Base-by-base conservation (phyloP, 2,888 invertebrate genomes). In the Trachelus troglodyta region DNA sequence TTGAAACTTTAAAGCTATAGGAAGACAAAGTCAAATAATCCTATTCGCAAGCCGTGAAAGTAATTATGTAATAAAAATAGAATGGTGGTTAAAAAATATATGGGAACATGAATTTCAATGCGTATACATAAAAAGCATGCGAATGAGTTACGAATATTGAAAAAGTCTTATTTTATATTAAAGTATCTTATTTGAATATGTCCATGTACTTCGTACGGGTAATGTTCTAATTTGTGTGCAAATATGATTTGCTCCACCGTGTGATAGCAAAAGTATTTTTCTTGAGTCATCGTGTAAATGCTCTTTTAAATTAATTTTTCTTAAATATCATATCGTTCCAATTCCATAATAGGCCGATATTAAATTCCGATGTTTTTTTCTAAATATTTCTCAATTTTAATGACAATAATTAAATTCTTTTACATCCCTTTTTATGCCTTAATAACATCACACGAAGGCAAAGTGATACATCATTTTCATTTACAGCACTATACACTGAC, bases 141-240 rank as follows among this genome's bases (percentile, higher is more conserved):
- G 81, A 83, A 85, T 83, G 80, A 87, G 84, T 82, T 85, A 80
- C 78, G 84, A 84, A 80, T 76, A 75, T 79, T 81, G 74, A 79
- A 78, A 81, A 56, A 23, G 56, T 76, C 81, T 78, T 76, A 40
- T 73, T 73, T 79, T 77, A 76, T 69, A 75, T 77, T 77, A 79
- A 81, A 82, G 80, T 68, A 77, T 82, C 76, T 76, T 81, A 84
- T 84, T 83, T 84, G 75, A 83, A 85, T 75, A 79, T 78, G 69
- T 79, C 71, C 77, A 79, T 77, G 77, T 79, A 78, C 75, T 77
- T 56, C 73, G 68, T 77, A 30, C 68, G 23, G 1, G 56, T 56
- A 56, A 56, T 23, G 9, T 23, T 56, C 2, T 23, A 56, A 23
- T 56, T 56, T 23, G 0, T 56, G 4, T 56, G 56, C 23, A 9